These are phyloP conservation scores for Melanostoma scalare DNA, from an alignment of 2,888 invertebrate genomes.

Conservation along the genomic window DNA sequence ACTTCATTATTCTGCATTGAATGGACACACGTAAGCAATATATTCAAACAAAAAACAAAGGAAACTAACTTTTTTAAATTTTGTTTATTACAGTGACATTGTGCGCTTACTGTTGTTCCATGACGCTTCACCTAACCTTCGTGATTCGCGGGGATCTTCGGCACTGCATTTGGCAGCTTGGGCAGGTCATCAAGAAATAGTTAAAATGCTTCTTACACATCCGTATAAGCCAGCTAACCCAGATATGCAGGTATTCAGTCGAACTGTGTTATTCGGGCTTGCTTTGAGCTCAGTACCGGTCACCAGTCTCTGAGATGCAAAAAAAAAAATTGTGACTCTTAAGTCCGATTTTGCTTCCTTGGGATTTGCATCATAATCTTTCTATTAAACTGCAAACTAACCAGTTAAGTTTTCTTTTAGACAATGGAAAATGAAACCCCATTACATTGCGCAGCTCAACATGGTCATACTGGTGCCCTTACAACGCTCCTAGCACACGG, in stretches of 20 bases:
- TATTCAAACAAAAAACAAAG: not conserved
- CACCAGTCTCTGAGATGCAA: not conserved
- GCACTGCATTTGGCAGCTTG: constrained; percentile 97
- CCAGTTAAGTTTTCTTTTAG: constrained; percentile 80
- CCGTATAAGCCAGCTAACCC: constrained; percentile 92
- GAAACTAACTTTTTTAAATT: not conserved
- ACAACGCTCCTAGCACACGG: constrained; percentile 91
- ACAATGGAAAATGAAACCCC: constrained; percentile 96
- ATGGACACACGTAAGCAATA: constrained; percentile 92
- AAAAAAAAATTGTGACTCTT: not conserved
- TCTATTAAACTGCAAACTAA: no score
- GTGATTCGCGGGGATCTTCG: constrained; percentile 95
- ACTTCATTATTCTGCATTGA: constrained; percentile 95
- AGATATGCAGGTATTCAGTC: constrained; percentile 87
- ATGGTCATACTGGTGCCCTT: constrained; percentile 94
- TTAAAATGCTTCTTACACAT: constrained; percentile 90
- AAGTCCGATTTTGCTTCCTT: not conserved
- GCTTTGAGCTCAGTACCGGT: no score
- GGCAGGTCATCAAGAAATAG: constrained; percentile 95
- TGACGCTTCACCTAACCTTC: constrained; percentile 92
- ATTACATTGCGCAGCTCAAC: constrained; percentile 95
- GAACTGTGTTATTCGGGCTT: no score
- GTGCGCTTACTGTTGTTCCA: constrained; percentile 91
- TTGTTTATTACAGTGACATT: constrained; percentile 85
- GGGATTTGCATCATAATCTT: no score